Conservation (phyloP, 2,888 invertebrate genomes). For the Heliconius charithonia region DNA sequence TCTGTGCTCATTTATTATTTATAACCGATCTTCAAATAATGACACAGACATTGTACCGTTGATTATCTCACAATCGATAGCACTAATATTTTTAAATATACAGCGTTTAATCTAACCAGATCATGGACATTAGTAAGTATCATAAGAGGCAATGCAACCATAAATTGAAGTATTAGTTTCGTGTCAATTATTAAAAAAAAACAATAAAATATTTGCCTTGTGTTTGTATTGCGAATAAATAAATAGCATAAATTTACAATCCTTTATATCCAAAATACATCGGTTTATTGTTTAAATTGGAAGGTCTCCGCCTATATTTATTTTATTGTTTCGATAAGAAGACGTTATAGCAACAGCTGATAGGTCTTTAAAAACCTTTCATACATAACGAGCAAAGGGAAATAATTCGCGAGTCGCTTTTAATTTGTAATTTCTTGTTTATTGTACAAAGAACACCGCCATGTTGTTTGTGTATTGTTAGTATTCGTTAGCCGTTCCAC, state of each 20-base stretch:
- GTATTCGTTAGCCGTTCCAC: constrained; percentile 3
- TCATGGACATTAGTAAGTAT: not conserved
- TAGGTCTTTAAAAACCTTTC: constrained; percentile 64
- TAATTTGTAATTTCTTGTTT: constrained; percentile 65
- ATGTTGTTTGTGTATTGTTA: constrained; percentile 10
- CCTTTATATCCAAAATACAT: not conserved
- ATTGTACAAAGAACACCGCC: constrained; percentile 49
- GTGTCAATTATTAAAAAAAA: not conserved
- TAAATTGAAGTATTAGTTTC: not conserved
- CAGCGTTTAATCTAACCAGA: not conserved
- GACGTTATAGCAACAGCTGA: constrained; percentile 70
- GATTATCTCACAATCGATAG: not conserved
- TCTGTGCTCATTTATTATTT: no score
- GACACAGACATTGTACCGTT: not conserved
- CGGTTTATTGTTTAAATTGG: constrained; percentile 15
- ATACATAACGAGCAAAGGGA: constrained; percentile 62
- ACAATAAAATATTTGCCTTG: not conserved
- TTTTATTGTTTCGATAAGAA: constrained; percentile 68
- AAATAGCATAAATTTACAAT: not conserved
- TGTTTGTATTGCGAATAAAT: not conserved
- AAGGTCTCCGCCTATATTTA: constrained; percentile 4
- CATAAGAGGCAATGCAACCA: not conserved
- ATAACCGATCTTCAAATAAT: not conserved
- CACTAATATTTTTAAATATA: no score
- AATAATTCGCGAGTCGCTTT: constrained; percentile 61